These are phyloP conservation scores for Hiodon tergisus DNA, from an alignment of 2,113 vertebrate genomes.

Conservation along the genomic window DNA sequence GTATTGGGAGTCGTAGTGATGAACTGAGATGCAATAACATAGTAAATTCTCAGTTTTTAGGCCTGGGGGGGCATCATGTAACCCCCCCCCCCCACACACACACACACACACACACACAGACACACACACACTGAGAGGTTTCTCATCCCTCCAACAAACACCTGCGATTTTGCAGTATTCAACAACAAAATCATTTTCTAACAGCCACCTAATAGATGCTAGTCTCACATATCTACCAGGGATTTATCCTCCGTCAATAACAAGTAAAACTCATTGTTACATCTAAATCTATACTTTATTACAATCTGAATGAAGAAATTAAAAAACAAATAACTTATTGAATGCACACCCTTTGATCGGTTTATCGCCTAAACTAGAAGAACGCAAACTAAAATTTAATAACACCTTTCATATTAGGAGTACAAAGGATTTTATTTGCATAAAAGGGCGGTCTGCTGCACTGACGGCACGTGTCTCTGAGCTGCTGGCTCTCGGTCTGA, in stretches of 20 bases:
- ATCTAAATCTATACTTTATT: constrained; percentile 59
- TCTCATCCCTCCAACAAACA: not conserved
- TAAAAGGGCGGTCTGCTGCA: constrained; percentile 63
- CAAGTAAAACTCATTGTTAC: constrained; percentile 49
- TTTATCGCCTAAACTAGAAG: constrained; percentile 62
- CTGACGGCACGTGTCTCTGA: constrained; percentile 56
- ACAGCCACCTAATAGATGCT: not conserved
- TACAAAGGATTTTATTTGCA: constrained; percentile 68
- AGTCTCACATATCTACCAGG: not conserved
- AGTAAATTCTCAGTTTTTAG: too few relatives aligned
- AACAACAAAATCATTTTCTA: too few relatives aligned
- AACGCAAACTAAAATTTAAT: constrained; percentile 73
- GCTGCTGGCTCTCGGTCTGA: constrained; percentile 65
- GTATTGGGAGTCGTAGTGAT: too few relatives aligned
- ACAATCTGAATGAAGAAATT: constrained; percentile 58
- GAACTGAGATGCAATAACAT: too few relatives aligned
- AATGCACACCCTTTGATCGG: constrained; percentile 70
- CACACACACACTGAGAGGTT: too few relatives aligned
- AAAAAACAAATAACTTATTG: constrained; percentile 52
- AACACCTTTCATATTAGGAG: constrained; percentile 66
- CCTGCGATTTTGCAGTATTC: constrained; percentile 5
- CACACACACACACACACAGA: too few relatives aligned
- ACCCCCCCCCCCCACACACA: too few relatives aligned
- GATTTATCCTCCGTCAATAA: constrained; percentile 37
- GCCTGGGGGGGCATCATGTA: too few relatives aligned